phyloP scores from a whole-genome alignment of 2,888 invertebrate species.

The Epinotia ramella region DNA sequence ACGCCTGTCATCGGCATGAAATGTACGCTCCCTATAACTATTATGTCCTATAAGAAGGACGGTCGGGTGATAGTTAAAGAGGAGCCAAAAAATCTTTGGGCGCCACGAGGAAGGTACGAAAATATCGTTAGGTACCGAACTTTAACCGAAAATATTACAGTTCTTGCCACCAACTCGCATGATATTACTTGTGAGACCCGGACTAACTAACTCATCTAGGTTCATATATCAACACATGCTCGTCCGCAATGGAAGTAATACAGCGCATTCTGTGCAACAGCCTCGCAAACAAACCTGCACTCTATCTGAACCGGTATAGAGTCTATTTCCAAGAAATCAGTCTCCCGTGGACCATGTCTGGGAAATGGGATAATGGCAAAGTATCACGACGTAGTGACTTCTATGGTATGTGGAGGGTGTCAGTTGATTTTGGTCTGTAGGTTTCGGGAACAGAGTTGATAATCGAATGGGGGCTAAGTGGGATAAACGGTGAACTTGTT shows the following conservation, averaged over 20 bases:
- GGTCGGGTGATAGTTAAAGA: too few species aligned
- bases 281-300: neutral
- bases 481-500: slow-evolving; percentile 7
- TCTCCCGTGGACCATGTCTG: slow-evolving; percentile 10
- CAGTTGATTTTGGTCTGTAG: neutral
- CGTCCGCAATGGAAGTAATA: neutral
- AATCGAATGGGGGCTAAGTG: neutral
- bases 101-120: too few species aligned
- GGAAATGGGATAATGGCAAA: slow-evolving; percentile 41
- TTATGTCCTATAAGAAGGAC: too few species aligned
- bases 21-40: too few species aligned
- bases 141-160: too few species aligned
- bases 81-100: too few species aligned
- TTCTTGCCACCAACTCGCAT: too few species aligned
- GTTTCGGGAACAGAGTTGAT: neutral
- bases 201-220: neutral
- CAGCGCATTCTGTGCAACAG: slow-evolving; percentile 3
- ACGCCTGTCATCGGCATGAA: too few species aligned
- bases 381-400: slow-evolving; percentile 30
- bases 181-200: neutral
- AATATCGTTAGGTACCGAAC: too few species aligned
- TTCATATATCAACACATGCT: neutral
- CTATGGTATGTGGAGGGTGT: slow-evolving; percentile 16
- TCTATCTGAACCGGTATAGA: neutral
- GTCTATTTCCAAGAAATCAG: neutral